Evolutionary conservation across 2,888 invertebrate genomes (phyloP), one percentile per base, ranked within the genome.

Genomic region (Sceliomorpha sp.): DNA sequence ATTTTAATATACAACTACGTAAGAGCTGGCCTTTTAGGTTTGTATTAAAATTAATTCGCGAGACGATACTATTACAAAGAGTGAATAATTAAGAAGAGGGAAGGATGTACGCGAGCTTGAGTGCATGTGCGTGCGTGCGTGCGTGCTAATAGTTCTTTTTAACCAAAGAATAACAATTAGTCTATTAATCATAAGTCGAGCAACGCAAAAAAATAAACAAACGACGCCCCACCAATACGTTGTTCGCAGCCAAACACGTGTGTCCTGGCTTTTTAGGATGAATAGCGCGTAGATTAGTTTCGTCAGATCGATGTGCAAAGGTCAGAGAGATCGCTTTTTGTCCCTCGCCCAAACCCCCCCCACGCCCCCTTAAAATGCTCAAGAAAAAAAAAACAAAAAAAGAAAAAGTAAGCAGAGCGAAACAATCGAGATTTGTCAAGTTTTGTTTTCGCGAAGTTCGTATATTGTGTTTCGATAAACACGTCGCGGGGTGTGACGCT

Each of bases 91-190:
- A 29, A 10, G 13, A 8, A 6, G 14, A n/a, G n/a, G n/a, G n/a
- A n/a, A n/a, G n/a, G n/a, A n/a, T n/a, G n/a, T n/a, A n/a, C n/a
- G n/a, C n/a, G n/a, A n/a, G n/a, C n/a, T n/a, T n/a, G n/a, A n/a
- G n/a, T n/a, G n/a, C n/a, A n/a, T n/a, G n/a, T 12, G 17, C 12
- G 13, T 56, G 36, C 2, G 47, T 27, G 45, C 34, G 47, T n/a
- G 10, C n/a, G 17, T 29, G 17, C 7, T 34, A 40, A 66, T 76
- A 79, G 79, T 82, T 78, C 79, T 85, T 84, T 83, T 78, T 82
- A 85, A 84, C 85, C 86, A 86, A 85, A 85, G 84, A 85, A 75
- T 85, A 86, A 81, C 80, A 77, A 20, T 83, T 84, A 79, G 73
- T 75, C 77, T 74, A 74, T 59, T 72, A 70, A 64, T 55, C 58